A percentile compares a stretch with the other conserved stretches of the same genome.
phyloP scores from a whole-genome alignment of 1,140 invertebrate species.

The Kradibia gibbosae region DNA sequence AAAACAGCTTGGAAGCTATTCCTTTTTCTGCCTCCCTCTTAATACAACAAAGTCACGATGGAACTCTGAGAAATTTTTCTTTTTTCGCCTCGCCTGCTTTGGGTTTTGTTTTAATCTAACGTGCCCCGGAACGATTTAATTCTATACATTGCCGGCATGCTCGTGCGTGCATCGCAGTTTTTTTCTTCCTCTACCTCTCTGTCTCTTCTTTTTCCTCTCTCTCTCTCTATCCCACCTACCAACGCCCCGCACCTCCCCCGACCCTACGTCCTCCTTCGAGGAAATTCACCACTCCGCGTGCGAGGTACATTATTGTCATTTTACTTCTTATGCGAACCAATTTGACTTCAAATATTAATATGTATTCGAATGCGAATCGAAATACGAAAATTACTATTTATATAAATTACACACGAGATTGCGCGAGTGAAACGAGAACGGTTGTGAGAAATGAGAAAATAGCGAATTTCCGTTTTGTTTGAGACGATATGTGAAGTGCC shows the following conservation, averaged over 20 bases:
- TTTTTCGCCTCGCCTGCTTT: background rate
- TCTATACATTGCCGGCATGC: background rate
- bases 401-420: background rate
- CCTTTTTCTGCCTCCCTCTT: slow-evolving; percentile 9
- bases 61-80: background rate
- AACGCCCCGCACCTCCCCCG: no score
- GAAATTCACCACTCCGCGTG: background rate
- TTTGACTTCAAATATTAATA: background rate
- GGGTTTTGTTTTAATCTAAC: background rate
- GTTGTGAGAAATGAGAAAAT: slow-evolving; percentile 30
- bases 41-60: background rate
- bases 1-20: slow-evolving; percentile 38
- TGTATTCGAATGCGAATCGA: background rate
- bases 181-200: background rate
- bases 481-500: background rate
- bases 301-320: background rate
- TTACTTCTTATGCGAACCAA: background rate
- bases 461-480: slow-evolving; percentile 15
- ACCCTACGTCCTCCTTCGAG: background rate
- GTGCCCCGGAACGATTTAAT: background rate
- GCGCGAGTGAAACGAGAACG: background rate
- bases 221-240: no score
- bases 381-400: background rate
- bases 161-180: background rate
- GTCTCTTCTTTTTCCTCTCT: no score